Evolutionary conservation across 2,113 vertebrate genomes (phyloP).

Genomic region (Pogona vitticeps): DNA sequence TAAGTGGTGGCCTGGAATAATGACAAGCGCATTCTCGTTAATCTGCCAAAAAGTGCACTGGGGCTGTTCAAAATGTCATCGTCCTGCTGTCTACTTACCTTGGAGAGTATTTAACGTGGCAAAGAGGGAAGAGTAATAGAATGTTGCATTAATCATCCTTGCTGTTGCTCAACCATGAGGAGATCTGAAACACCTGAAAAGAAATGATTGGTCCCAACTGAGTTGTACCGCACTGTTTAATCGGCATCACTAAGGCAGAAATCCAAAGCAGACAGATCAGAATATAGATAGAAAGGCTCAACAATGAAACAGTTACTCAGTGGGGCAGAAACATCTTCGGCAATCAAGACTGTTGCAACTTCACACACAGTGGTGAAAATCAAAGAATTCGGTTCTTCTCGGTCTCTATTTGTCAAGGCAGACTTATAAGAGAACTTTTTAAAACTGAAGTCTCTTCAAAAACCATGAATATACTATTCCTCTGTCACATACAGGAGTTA

Average conservation of each 20-base stretch:
- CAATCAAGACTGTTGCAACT: conserved; percentile 20
- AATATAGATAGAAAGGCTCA: conserved; percentile 10
- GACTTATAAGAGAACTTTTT: no score
- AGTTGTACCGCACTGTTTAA: conserved; percentile 30
- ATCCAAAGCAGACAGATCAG: conserved; percentile 40
- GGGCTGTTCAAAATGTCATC: conserved; percentile 62
- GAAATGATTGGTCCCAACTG: conserved; percentile 46
- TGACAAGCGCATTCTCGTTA: conserved; percentile 57
- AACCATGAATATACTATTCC: no score
- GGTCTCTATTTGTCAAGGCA: no score
- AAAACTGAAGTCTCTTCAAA: no score
- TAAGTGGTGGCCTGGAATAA: conserved; percentile 33
- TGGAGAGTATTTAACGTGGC: conserved; percentile 56
- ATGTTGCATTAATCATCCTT: conserved; percentile 62
- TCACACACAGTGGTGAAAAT: conserved; percentile 31
- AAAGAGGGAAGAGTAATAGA: conserved; percentile 29
- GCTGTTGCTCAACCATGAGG: conserved; percentile 44
- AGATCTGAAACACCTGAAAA: conserved; percentile 58
- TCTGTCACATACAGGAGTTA: no score
- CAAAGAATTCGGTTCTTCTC: not conserved
- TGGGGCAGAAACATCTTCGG: conserved; percentile 8
- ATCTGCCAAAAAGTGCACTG: conserved; percentile 42
- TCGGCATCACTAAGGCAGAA: conserved; percentile 31
- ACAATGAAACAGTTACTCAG: conserved; percentile 11
- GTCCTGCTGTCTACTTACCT: conserved; percentile 41